Evolutionary conservation across 2,113 vertebrate genomes (phyloP), one percentile per base, ranked within the genome.

Genomic region (Apteryx mantelli): DNA sequence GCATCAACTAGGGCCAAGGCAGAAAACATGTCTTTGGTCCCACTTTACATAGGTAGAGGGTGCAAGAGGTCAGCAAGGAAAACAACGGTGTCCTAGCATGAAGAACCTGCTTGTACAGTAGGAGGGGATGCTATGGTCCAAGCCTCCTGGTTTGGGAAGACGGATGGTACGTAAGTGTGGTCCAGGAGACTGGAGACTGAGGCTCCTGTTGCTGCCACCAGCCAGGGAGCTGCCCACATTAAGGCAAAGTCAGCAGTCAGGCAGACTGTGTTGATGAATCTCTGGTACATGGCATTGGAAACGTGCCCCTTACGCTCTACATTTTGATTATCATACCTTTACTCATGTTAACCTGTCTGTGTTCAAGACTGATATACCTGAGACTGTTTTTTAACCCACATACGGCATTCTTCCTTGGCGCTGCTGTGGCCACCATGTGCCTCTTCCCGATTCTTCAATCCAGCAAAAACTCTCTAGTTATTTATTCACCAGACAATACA

Each of bases 401-500:
- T 63, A 64, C 0, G 0, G 63, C 53, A 63, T 66, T 70, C 75
- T 61, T 82, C 64, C 74, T 88, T 65, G 55, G 88, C 73, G 69
- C 48, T 58, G 44, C 6, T 34, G 3, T 40, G 36, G 40, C 34
- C 82, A 82, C 25, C 2, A 1, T 2, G 0, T 50, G 38, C 65
- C 82, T 89, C 69, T 58, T 86, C 61, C 40, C 32, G 50, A 1
- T 68, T 94, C 87, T 65, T 66, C 79, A 75, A 48, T 60, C 69
- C 73, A 86, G 82, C 73, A 95, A 85, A 86, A 76, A 75, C 82
- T 91, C 82, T 85, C 69, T 11, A 65, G 87, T 91, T 94, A 97
- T 85, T 96, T 97, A 97, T 96, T 97, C 97, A 97, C 89, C 89
- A 94, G 96, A 97, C 96, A 97, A 96, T 95, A 97, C 88, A 97